Base-by-base conservation (phyloP, 2,888 invertebrate genomes). In the Microchrysa polita region DNA sequence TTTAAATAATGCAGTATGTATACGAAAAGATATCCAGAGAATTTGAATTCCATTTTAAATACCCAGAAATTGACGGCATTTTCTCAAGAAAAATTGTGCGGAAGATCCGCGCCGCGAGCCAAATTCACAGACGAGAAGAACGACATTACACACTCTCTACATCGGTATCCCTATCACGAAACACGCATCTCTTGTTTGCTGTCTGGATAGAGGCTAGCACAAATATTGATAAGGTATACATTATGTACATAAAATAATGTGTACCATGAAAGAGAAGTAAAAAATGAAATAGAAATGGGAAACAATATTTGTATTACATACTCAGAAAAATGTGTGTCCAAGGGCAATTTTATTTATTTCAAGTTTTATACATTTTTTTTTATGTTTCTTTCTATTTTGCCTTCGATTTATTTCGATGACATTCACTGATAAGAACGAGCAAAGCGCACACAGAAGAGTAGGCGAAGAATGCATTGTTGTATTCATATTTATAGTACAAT, bases 351-450 rank as follows among this genome's bases (percentile, higher is more conserved):
- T 12, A 48, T 48, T 48, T 48, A 48, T 48, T 48, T 10, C 27
- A 7, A 7, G 7, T 34, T 34, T n/a, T n/a, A n/a, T n/a, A n/a
- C 16, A 12, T 48, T 48, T n/a, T n/a, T 48, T 48, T 48, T 48
- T 12, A 42, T 7, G 12, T 42, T 42, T n/a, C n/a, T 34, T 34
- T 34, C 27, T 34, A 34, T 34, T 48, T 48, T 48, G n/a, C n/a
- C 16, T 48, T 48, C 48, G 12, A 48, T 48, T n/a, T n/a, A 12
- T 7, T 48, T 48, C 10, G 2, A n/a, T 48, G 48, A 48, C 2
- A 48, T 48, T 48, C 48, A 48, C 48, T 48, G 48, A 48, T 48
- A 48, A n/a, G n/a, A n/a, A n/a, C n/a, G n/a, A n/a, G n/a, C n/a
- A n/a, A n/a, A n/a, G n/a, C n/a, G n/a, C n/a, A n/a, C n/a, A n/a